phyloP scores from a whole-genome alignment of 2,888 invertebrate genomes.

The Pyrrhosoma nymphula region DNA sequence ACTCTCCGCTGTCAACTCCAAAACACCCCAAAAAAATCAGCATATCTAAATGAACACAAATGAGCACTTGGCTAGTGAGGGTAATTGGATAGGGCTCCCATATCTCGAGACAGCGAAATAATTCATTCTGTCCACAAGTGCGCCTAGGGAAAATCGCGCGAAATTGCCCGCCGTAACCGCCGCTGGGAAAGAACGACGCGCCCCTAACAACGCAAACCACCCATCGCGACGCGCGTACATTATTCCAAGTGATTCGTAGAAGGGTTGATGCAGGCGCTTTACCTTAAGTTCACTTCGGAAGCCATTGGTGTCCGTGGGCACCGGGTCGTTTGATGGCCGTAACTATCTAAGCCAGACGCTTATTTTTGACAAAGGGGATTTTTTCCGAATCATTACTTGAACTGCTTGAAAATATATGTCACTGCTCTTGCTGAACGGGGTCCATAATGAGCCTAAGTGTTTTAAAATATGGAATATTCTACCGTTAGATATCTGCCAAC shows the following conservation, averaged over 20 bases:
- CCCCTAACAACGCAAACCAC: not conserved
- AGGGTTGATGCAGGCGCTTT: not conserved
- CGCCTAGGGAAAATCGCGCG: not conserved
- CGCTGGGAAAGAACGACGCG: not conserved
- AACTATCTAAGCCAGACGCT: too few relatives aligned
- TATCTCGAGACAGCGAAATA: constrained; percentile 17
- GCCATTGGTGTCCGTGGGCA: not conserved
- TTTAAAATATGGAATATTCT: too few relatives aligned
- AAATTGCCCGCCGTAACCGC: not conserved
- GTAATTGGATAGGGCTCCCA: constrained; percentile 40
- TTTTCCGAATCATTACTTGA: too few relatives aligned
- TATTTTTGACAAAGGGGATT: too few relatives aligned
- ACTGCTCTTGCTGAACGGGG: too few relatives aligned
- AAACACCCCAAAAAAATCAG: not conserved
- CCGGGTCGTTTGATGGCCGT: too few relatives aligned
- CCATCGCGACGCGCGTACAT: not conserved
- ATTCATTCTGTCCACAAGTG: constrained; percentile 30
- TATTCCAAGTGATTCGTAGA: not conserved
- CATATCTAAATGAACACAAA: constrained; percentile 60
- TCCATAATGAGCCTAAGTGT: too few relatives aligned
- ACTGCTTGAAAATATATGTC: too few relatives aligned
- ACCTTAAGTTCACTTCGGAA: not conserved
- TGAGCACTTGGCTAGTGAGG: constrained; percentile 48
- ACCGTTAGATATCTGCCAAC: too few relatives aligned
- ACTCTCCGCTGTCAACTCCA: constrained; percentile 4